phyloP scores from a whole-genome alignment of 2,888 invertebrate genomes.

The Torymus tubicola region DNA sequence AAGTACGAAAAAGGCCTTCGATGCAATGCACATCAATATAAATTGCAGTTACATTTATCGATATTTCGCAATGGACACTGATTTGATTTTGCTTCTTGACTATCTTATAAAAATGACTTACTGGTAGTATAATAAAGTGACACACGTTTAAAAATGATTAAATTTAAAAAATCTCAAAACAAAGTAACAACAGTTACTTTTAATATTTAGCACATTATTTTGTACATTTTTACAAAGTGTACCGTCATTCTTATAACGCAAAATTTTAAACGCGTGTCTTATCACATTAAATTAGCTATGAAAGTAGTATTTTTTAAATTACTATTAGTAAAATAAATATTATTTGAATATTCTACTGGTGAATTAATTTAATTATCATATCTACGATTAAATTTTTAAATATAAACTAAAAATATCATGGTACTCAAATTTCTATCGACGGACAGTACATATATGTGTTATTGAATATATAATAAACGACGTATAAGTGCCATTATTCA shows the following conservation, averaged over 20 bases:
- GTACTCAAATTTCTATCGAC: not conserved
- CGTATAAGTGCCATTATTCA: not conserved
- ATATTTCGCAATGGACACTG: conserved; percentile 3
- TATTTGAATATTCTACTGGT: no score
- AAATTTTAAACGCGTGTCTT: conserved; percentile 22
- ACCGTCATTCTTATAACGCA: conserved; percentile 11
- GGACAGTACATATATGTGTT: not conserved
- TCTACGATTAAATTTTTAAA: conserved; percentile 8
- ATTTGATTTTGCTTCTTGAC: not conserved
- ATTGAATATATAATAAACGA: no score
- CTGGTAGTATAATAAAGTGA: no score
- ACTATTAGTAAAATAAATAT: not conserved
- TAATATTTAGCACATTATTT: conserved; percentile 22
- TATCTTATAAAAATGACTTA: no score
- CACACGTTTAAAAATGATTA: no score
- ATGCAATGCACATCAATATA: conserved; percentile 15
- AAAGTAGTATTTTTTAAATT: not conserved
- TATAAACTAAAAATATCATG: not conserved
- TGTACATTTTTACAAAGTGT: conserved; percentile 29
- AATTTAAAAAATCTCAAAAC: conserved; percentile 5
- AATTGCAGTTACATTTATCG: conserved; percentile 26
- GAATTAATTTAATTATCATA: not conserved
- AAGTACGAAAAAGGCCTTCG: conserved; percentile 50
- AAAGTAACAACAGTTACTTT: conserved; percentile 30
- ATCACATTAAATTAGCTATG: not conserved